Evolutionary conservation across 2,888 invertebrate genomes (phyloP).

Genomic region (Acrocera orbiculus): DNA sequence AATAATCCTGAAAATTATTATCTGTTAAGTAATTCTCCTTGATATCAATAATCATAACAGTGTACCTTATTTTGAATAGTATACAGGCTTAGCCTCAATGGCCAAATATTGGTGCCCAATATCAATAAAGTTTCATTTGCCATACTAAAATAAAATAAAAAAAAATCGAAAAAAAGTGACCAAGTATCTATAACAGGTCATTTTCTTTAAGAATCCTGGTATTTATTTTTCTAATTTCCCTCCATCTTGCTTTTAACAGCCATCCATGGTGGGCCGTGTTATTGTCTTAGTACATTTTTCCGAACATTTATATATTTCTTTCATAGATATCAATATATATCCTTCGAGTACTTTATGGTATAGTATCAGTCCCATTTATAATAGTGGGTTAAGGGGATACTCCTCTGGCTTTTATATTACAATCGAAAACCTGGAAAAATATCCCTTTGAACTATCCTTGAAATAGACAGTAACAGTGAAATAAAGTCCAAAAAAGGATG

Average conservation of each 20-base stretch:
- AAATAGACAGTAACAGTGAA: background rate
- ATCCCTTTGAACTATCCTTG: background rate
- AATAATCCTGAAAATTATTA: no score
- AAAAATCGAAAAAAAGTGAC: slow-evolving; percentile 9
- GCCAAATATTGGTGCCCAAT: slow-evolving; percentile 8
- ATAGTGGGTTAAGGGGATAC: no score
- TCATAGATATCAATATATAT: no score
- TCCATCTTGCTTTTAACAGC: slow-evolving; percentile 1
- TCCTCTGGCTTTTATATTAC: no score
- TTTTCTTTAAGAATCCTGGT: slow-evolving; percentile 10
- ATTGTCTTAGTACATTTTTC: slow-evolving; percentile 2
- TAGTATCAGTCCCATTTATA: slow-evolving; percentile 6
- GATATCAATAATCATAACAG: slow-evolving; percentile 6
- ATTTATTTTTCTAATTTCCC: slow-evolving; percentile 12
- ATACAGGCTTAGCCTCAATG: no score
- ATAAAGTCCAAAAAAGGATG: background rate
- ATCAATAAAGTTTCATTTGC: slow-evolving; percentile 10
- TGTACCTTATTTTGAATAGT: slow-evolving; percentile 6
- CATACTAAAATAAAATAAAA: slow-evolving; percentile 8
- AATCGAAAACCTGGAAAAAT: no score
- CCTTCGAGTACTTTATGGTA: no score
- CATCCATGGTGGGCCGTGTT: background rate
- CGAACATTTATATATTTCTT: slow-evolving; percentile 8
- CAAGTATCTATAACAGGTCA: slow-evolving; percentile 12
- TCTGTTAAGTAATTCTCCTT: no score